These are phyloP conservation scores for Melanophora roralis DNA, from an alignment of 2,888 invertebrate species.

Conservation along the genomic window DNA sequence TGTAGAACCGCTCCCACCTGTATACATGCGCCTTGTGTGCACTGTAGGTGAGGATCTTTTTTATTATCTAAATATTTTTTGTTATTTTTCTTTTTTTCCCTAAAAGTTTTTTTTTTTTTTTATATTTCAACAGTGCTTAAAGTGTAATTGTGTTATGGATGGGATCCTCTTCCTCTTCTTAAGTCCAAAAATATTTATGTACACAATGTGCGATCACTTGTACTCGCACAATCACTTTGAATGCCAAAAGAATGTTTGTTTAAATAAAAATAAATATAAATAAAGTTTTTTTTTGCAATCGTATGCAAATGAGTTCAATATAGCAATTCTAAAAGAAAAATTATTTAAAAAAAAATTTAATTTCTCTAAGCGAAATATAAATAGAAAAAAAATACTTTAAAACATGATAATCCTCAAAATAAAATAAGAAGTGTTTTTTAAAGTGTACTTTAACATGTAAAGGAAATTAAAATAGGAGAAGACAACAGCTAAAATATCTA, in stretches of 20 bases:
- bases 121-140: conserved; percentile 15
- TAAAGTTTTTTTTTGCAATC: conserved; percentile 61
- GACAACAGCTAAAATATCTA: conserved; percentile 28
- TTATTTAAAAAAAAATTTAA: conserved; percentile 32
- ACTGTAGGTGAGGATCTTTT: too few relatives aligned
- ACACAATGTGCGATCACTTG: conserved; percentile 36
- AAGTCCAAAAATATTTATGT: background rate
- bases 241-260: conserved; percentile 59
- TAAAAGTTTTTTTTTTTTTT: background rate
- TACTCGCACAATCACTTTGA: conserved; percentile 35
- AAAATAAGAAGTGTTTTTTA: conserved; percentile 59
- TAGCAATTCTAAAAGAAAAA: conserved; percentile 47
- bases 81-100: background rate
- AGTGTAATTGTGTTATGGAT: conserved; percentile 14
- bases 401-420: conserved; percentile 51
- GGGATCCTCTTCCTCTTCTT: conserved; percentile 13
- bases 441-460: conserved; percentile 61
- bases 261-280: conserved; percentile 58
- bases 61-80: too few relatives aligned
- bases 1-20: too few relatives aligned
- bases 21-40: too few relatives aligned
- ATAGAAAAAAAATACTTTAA: conserved; percentile 15
- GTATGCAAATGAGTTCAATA: conserved; percentile 68
- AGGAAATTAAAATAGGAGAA: conserved; percentile 40
- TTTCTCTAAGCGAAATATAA: conserved; percentile 49